A percentile compares a stretch with the other conserved stretches of the same genome.
Evolutionary conservation across 2,888 invertebrate genomes (phyloP).

Genomic region (Lumbricus terrestris): DNA sequence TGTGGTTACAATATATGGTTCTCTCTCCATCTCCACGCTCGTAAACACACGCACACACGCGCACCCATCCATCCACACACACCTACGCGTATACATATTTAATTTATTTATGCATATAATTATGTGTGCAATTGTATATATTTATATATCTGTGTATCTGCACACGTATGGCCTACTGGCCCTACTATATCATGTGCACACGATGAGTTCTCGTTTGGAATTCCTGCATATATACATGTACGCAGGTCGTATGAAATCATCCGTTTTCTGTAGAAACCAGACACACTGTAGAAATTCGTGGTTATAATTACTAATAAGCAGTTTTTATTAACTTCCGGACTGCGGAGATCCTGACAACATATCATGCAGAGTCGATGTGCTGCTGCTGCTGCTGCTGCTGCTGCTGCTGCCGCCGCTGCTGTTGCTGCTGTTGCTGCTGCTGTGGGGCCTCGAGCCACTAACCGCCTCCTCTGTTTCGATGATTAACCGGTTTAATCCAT

Average conservation of each 20-base stretch:
- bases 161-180: no score
- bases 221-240: not conserved
- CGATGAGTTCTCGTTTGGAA: not conserved
- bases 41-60: not conserved
- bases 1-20: no score
- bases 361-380: not conserved
- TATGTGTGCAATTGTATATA: no score
- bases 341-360: not conserved
- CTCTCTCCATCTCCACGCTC: not conserved
- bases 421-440: no score
- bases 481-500: not conserved
- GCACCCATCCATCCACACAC: no score
- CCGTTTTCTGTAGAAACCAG: not conserved
- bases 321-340: not conserved
- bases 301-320: not conserved
- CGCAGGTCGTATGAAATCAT: not conserved
- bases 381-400: no score
- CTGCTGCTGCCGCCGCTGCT: no score
- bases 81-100: no score
- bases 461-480: not conserved
- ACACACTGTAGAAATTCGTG: no score
- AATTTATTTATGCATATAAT: no score
- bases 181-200: no score
- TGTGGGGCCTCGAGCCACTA: not conserved
- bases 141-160: no score